Percentiles rank a stretch among this genome's conserved stretches.
Conservation (phyloP, 30 jellyfish, hydroid and myxozoan genomes). For the Mastigias papua region DNA sequence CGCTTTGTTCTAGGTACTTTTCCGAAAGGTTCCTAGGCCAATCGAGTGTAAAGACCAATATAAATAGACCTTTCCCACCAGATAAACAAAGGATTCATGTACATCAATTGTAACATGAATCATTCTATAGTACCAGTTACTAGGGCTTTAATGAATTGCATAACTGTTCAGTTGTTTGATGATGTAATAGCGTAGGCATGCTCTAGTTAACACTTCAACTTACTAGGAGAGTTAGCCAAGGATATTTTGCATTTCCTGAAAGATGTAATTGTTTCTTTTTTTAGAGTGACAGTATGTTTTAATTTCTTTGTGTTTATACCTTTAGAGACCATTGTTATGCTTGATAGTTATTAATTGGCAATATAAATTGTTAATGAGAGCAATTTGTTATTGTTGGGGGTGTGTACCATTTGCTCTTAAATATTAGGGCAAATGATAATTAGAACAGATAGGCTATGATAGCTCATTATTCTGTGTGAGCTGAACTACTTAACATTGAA, state of each 20-base stretch:
- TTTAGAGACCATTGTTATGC: not conserved
- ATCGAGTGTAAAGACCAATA: not conserved
- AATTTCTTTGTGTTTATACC: not conserved
- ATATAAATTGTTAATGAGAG: not conserved
- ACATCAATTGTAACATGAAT: not conserved
- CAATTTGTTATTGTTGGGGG: not conserved
- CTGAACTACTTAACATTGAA: no score
- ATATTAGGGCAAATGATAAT: no score
- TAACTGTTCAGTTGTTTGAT: not conserved
- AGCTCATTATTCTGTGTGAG: no score
- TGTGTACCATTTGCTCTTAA: not conserved
- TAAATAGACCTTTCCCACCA: not conserved
- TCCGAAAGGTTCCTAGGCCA: not conserved
- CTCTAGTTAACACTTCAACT: not conserved
- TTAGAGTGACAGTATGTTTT: not conserved
- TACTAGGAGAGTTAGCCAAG: not conserved
- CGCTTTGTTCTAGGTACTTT: not conserved
- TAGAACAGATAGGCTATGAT: no score
- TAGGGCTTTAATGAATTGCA: not conserved
- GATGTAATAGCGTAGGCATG: not conserved
- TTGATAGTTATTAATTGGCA: not conserved
- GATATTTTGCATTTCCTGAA: constrained; percentile 6
- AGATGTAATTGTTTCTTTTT: not conserved
- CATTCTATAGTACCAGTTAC: not conserved
- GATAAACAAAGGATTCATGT: not conserved